phyloP scores from a whole-genome alignment of 1,140 invertebrate genomes.

The Euwallacea fornicatus region DNA sequence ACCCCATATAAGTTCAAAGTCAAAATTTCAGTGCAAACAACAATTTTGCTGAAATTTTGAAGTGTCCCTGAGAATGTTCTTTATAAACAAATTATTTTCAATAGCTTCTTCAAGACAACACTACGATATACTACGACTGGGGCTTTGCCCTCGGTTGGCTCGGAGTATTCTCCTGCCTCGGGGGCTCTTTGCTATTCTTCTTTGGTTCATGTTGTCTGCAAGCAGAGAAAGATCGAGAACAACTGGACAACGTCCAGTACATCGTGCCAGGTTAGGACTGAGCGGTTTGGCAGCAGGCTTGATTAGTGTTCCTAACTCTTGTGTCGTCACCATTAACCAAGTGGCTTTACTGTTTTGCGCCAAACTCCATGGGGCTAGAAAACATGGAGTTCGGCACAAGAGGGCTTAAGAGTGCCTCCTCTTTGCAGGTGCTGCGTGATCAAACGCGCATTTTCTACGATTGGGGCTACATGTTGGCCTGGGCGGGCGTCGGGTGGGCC shows the following conservation, averaged over 20 bases:
- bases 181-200: constrained; percentile 76
- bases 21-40: constrained; percentile 4
- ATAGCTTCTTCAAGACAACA: constrained; percentile 72
- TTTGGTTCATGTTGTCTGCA: constrained; percentile 76
- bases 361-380: constrained; percentile 7
- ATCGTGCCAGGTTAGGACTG: constrained; percentile 77
- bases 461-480: constrained; percentile 94
- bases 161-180: constrained; percentile 73
- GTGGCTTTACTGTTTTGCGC: not conserved
- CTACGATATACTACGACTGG: constrained; percentile 75
- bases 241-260: constrained; percentile 81
- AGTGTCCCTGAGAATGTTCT: not conserved
- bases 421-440: constrained; percentile 78
- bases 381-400: constrained; percentile 18
- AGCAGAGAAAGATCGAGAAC: constrained; percentile 65
- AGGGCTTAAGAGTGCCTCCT: constrained; percentile 16
- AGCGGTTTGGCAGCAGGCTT: not conserved
- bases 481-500: constrained; percentile 89
- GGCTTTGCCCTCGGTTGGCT: constrained; percentile 84
- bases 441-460: constrained; percentile 86
- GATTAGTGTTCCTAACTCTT: constrained; percentile 1
- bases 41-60: not conserved
- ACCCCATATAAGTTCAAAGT: not conserved
- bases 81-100: constrained; percentile 32
- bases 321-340: constrained; percentile 2